Evolutionary conservation across 37 sponge, comb jelly and placozoan genomes (phyloP), one percentile per base, ranked within the genome.

Genomic region (Sycon ciliatum): DNA sequence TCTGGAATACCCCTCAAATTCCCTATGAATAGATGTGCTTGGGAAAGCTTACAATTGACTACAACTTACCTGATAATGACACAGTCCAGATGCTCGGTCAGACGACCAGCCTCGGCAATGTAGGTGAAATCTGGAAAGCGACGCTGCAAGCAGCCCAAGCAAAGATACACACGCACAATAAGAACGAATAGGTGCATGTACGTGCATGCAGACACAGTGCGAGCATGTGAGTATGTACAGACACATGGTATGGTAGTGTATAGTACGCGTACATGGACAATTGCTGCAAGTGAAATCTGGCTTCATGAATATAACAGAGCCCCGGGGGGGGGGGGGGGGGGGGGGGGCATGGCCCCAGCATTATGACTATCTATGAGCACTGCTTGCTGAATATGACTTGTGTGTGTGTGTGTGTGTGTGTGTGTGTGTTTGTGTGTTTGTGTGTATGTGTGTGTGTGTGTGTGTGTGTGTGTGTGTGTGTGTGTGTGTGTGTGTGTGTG

Each of bases 111-210:
- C n/a, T 83, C 85, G 1, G 85, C 76, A 72, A 96, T 89, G 74
- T 96, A 96, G 2, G 87, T 69, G 36, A 96, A 96, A 56, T 96
- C 99, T 31, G 99, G 99, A 78, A 96, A 96, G 56, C 89, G 76
- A 24, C 99, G 61, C 90, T 94, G 68, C 22, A 58, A 22, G 34
- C 24, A n/a, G n/a, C n/a, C n/a, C n/a, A n/a, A n/a, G n/a, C n/a
- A n/a, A n/a, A n/a, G n/a, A n/a, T n/a, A n/a, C n/a, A n/a, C n/a
- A n/a, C n/a, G n/a, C n/a, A n/a, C n/a, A n/a, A n/a, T n/a, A n/a
- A n/a, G 28, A 33, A 56, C 32, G 36, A 42, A 6, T 26, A 32
- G 20, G 2, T 1, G 62, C 52, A 18, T 22, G 32, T 22, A 39
- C 38, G 26, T 37, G 38, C 5, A 60, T 24, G 24, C 49, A 49